Base-by-base conservation (phyloP, 2,797 vertebrate species). In the Euthynnus affinis region DNA sequence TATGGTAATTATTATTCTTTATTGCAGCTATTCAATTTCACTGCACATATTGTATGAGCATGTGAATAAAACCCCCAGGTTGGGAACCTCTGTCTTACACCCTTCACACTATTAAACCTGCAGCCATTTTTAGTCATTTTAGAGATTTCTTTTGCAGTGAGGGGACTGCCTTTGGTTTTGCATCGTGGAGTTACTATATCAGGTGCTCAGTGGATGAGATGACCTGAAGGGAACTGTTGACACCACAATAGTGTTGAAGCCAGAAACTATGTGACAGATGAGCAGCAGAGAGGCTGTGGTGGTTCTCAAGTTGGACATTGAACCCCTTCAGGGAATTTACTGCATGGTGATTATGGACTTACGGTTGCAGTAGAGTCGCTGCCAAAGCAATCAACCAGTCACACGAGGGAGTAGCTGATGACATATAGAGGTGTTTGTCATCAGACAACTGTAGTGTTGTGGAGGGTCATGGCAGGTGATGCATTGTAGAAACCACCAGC, bases 231-330 rank as follows among this genome's bases (percentile, higher is more conserved):
- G 77, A 75, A 62, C 51, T 44, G 29, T 63, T 72, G 68, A 86
- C 84, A 65, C 72, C 65, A n/a, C 22, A 66, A 37, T 53, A 20
- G 48, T 42, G 63, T 73, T 72, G 75, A 85, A 82, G 65, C 69
- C 81, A 85, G 65, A 89, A 52, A 80, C 42, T 48, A 59, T 78
- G 67, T 85, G 86, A 85, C 86, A 84, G 86, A 81, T 88, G 84
- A 87, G 78, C 76, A 79, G 72, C 61, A 34, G 18, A 78, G 70
- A 69, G 18, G 51, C 78, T 56, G 70, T 46, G 40, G 60, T 49
- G 9, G 48, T 63, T 87, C 66, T 48, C 74, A 27, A 63, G 44
- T 27, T 69, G 59, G 70, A 78, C 64, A 66, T 27, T 55, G 61
- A 81, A 78, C 60, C 57, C 81, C 78, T 68, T 55, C 0, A 1